These are phyloP conservation scores for Phasia obesa DNA, from an alignment of 2,888 invertebrate genomes.

Conservation along the genomic window DNA sequence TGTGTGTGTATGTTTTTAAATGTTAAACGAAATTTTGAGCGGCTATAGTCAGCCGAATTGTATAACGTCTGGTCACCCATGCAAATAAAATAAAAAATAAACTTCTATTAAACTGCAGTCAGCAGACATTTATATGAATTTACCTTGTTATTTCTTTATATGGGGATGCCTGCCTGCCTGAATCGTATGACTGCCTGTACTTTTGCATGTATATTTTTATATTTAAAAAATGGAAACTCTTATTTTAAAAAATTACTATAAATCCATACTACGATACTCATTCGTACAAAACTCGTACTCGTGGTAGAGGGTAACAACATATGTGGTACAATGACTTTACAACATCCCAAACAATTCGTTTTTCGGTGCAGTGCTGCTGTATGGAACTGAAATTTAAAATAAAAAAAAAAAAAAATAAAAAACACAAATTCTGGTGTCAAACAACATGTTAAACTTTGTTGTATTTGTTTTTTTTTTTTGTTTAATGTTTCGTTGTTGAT, in stretches of 20 bases:
- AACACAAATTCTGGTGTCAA: conserved; percentile 80
- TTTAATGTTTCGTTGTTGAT: conserved; percentile 2
- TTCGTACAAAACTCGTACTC: too few species aligned
- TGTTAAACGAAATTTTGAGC: conserved; percentile 34
- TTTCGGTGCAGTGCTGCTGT: background rate
- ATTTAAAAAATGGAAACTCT: conserved; percentile 27
- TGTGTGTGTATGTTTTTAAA: conserved; percentile 55
- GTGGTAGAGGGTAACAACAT: conserved; percentile 10
- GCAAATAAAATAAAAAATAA: conserved; percentile 8
- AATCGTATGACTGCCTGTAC: background rate
- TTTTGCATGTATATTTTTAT: background rate
- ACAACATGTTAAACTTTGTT: conserved; percentile 76
- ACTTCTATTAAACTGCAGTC: conserved; percentile 33
- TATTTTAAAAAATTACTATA: conserved; percentile 71
- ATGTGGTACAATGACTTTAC: conserved; percentile 51
- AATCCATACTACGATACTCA: background rate
- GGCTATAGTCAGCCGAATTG: background rate
- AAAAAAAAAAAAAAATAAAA: conserved; percentile 33
- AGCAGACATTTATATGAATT: conserved; percentile 58
- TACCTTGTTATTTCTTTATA: conserved; percentile 60
- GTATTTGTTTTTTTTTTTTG: conserved; percentile 13
- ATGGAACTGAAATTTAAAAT: conserved; percentile 69
- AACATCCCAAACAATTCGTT: conserved; percentile 37
- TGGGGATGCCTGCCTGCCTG: too few species aligned
- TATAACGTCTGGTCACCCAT: conserved; percentile 26